phyloP scores from a whole-genome alignment of 1,140 invertebrate species.

The Ganaspis sp. region DNA sequence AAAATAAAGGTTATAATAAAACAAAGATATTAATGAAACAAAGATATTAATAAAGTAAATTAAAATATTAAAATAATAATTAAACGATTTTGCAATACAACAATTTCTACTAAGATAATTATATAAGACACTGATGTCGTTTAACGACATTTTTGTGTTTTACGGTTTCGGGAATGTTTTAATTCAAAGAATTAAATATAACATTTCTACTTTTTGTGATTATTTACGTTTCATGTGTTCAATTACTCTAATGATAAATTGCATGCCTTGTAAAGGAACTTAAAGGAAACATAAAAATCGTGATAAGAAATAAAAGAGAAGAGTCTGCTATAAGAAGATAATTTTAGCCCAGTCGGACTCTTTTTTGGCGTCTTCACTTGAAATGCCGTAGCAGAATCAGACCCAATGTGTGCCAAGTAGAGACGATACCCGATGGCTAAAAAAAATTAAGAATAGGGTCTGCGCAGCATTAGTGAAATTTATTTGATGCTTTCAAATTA shows the following conservation, averaged over 20 bases:
- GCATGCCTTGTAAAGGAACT: not conserved
- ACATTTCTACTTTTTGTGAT: no score
- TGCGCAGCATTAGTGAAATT: constrained; percentile 4
- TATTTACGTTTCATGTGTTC: no score
- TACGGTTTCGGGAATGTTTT: no score
- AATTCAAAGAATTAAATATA: not conserved
- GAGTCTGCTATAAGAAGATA: constrained; percentile 15
- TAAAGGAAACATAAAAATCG: not conserved
- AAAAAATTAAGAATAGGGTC: not conserved
- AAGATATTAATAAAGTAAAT: no score
- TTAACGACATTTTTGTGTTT: no score
- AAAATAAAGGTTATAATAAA: no score
- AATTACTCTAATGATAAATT: no score
- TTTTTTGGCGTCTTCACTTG: constrained; percentile 23
- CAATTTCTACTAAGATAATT: no score
- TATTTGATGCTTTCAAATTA: not conserved
- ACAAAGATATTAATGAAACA: no score
- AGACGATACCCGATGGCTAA: constrained; percentile 6
- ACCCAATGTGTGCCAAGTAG: constrained; percentile 24
- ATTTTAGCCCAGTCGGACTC: constrained; percentile 10
- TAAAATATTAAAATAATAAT: no score
- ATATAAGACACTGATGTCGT: no score
- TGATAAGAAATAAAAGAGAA: constrained; percentile 4
- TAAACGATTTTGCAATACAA: no score
- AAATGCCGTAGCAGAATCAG: constrained; percentile 8